These are phyloP conservation scores for Percopsis transmontana DNA, from an alignment of 2,113 vertebrate species.

Conservation along the genomic window DNA sequence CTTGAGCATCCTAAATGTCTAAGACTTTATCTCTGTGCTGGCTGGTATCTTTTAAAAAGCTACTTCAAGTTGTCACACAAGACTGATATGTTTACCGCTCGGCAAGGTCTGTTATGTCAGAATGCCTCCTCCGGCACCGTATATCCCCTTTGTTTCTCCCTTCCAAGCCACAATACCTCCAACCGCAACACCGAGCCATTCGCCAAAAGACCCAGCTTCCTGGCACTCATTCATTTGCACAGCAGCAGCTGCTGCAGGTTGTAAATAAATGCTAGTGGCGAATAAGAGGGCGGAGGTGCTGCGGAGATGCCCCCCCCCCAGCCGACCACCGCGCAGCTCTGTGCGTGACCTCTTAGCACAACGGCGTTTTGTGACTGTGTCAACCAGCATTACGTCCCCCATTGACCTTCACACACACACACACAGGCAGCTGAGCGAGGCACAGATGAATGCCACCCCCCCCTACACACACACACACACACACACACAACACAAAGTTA, in stretches of 20 bases:
- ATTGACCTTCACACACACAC: slow-evolving; percentile 12
- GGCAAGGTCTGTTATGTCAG: slow-evolving; percentile 34
- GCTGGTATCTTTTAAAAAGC: slow-evolving; percentile 38
- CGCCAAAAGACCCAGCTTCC: not conserved
- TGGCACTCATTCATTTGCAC: not conserved
- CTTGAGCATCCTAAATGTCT: slow-evolving; percentile 29
- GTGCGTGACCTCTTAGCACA: slow-evolving; percentile 13
- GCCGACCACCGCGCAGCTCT: slow-evolving; percentile 7
- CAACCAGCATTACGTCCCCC: slow-evolving; percentile 8
- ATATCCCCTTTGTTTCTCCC: slow-evolving; percentile 23
- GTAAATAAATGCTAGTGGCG: slow-evolving; percentile 15
- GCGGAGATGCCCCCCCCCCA: not conserved
- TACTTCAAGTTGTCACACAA: slow-evolving; percentile 48
- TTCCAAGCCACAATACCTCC: slow-evolving; percentile 15
- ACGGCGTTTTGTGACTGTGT: not conserved
- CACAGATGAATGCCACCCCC: too few relatives aligned
- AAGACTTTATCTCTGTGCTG: slow-evolving; percentile 20
- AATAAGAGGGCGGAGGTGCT: not conserved
- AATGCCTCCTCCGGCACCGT: slow-evolving; percentile 24
- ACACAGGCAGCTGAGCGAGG: not conserved
- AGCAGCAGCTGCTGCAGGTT: not conserved
- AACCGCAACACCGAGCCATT: not conserved
- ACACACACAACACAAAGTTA: too few relatives aligned
- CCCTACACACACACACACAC: slow-evolving; percentile 23
- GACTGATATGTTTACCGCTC: slow-evolving; percentile 54